These are phyloP conservation scores for Carcina quercana DNA, from an alignment of 2,888 invertebrate genomes.

Conservation along the genomic window DNA sequence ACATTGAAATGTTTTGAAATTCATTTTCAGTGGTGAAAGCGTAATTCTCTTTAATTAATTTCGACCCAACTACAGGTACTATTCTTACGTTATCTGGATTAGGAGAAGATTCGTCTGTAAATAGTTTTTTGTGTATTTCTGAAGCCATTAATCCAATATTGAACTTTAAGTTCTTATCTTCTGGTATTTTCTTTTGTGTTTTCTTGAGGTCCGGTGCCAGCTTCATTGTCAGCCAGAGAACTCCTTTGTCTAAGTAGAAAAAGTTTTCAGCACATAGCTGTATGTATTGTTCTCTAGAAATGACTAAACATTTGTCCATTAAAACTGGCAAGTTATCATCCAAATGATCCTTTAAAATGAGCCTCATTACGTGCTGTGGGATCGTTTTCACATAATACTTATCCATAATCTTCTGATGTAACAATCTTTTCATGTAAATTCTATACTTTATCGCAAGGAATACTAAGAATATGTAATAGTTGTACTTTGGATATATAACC, in stretches of 20 bases:
- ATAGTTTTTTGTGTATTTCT: slow-evolving; percentile 54
- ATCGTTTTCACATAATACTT: slow-evolving; percentile 39
- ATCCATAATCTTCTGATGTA: slow-evolving; percentile 33
- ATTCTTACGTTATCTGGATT: slow-evolving; percentile 42
- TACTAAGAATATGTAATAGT: slow-evolving; percentile 52
- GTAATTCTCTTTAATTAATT: slow-evolving; percentile 33
- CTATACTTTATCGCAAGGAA: slow-evolving; percentile 60
- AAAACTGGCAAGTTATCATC: slow-evolving; percentile 41
- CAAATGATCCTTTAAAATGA: slow-evolving; percentile 34
- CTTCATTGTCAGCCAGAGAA: slow-evolving; percentile 57
- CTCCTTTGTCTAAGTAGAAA: slow-evolving; percentile 59
- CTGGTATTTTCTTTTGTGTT: slow-evolving; percentile 30
- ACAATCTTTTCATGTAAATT: slow-evolving; percentile 32
- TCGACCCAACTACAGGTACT: slow-evolving; percentile 51
- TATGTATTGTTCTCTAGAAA: slow-evolving; percentile 52
- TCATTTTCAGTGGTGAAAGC: slow-evolving; percentile 51
- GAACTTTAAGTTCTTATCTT: slow-evolving; percentile 29
- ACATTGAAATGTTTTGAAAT: slow-evolving; percentile 40
- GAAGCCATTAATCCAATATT: slow-evolving; percentile 46
- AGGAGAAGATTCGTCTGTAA: slow-evolving; percentile 30
- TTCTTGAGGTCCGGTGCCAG: slow-evolving; percentile 37
- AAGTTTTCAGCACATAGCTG: slow-evolving; percentile 59
- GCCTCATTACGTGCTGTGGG: slow-evolving; percentile 32
- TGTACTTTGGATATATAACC: slow-evolving; percentile 65
- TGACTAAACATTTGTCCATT: slow-evolving; percentile 50